Percentiles rank a stretch among this genome's conserved stretches.
phyloP scores from a whole-genome alignment of 2,797 vertebrate genomes.

The Clarias pachynema region DNA sequence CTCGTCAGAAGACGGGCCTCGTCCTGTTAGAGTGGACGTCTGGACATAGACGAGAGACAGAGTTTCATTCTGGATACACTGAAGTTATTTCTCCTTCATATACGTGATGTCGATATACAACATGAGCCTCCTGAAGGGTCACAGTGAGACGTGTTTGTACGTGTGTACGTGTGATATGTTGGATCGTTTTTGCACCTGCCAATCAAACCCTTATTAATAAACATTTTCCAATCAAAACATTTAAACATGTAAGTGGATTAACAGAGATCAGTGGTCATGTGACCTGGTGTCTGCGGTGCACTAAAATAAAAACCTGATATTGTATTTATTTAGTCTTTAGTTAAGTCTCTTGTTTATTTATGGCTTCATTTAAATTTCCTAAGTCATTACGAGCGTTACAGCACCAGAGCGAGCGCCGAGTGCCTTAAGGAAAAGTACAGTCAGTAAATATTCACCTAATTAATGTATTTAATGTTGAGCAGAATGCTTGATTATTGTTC shows the following conservation, averaged over 20 bases:
- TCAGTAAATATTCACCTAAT: constrained; percentile 3
- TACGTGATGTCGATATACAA: not conserved
- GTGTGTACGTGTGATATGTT: not conserved
- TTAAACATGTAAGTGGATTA: not conserved
- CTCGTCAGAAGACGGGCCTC: constrained; percentile 2
- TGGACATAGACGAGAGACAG: not conserved
- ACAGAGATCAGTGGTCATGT: not conserved
- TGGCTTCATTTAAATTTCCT: not conserved
- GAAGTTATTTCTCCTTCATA: not conserved
- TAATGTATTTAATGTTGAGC: not conserved
- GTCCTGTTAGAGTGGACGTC: not conserved
- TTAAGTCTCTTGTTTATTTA: too few relatives aligned
- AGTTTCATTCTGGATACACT: not conserved
- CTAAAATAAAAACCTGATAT: not conserved
- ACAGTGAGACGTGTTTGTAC: not conserved
- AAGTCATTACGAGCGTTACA: not conserved
- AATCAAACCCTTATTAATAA: not conserved
- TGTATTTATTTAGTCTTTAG: too few relatives aligned
- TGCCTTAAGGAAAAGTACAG: not conserved
- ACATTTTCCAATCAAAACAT: not conserved
- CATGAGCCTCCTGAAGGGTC: not conserved
- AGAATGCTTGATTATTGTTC: not conserved
- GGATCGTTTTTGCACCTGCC: not conserved
- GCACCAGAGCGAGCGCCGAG: too few relatives aligned
- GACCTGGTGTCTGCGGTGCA: not conserved